Base-by-base conservation (phyloP, 2,797 vertebrate species). In the Brachyrhaphis roseni region DNA sequence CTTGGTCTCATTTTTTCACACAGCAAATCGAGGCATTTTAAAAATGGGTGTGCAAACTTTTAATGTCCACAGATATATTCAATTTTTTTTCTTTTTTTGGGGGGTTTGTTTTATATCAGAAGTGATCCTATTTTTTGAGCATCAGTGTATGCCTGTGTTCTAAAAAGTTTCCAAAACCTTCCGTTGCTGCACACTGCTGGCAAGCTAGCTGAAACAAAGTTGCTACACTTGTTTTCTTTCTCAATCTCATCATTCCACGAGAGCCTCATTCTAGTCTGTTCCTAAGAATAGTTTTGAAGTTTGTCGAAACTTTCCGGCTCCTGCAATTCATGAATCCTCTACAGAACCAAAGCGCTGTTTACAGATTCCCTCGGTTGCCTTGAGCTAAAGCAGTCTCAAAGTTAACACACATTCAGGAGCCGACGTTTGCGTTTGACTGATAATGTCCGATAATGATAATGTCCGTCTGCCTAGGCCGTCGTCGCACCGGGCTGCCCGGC, bases 301-400 rank as follows among this genome's bases (percentile, higher is more conserved):
- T 51, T 51, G 18, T 51, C 8, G 18, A 51, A 51, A 23, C 49
- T 51, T 51, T 51, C 49, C 49, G 23, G 7, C 49, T 51, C 49
- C 20, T 51, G 3, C 49, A 51, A 6, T 2, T 51, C 20, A 23
- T 23, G 49, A 51, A 8, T 51, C 49, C 7, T 23, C 7, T 77
- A 72, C 78, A 78, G 47, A 62, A 70, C 55, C 75, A 45, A 76
- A 80, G 75, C 23, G 55, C 28, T 90, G 86, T 92, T 90, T 86
- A 85, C 87, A 77, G 43, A 47, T 76, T 18, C n/a, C 11, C 4
- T 26, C 71, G 78, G 8, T 68, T 86, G 82, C 77, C 83, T 84
- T 79, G 79, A 13, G 26, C n/a, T 84, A 76, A 8, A 91, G 80
- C 89, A 82, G 73, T 1, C 2, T 46, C 85, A 74, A 68, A 2